These are phyloP conservation scores for Ia io DNA, from an alignment of 2,113 vertebrate species.

Conservation along the genomic window DNA sequence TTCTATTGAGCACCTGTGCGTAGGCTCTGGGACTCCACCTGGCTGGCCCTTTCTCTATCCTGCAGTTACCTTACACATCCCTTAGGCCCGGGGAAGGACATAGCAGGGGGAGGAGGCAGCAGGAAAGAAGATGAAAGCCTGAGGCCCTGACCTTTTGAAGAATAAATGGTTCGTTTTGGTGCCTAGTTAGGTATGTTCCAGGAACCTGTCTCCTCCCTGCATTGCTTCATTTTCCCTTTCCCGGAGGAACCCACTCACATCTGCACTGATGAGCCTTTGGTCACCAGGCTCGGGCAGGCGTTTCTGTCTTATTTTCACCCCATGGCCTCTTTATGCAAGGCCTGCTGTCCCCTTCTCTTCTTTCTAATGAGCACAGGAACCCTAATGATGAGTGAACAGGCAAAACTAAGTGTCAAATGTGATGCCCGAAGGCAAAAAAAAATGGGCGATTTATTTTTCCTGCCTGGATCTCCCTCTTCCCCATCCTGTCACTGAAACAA, in stretches of 20 bases:
- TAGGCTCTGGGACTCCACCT: not conserved
- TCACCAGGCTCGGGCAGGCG: not conserved
- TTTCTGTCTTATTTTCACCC: not conserved
- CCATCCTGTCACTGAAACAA: not conserved
- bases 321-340: not conserved
- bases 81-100: not conserved
- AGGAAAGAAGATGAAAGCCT: not conserved
- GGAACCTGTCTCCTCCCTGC: not conserved
- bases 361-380: not conserved
- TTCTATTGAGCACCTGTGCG: not conserved
- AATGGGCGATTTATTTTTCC: not conserved
- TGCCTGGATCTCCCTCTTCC: not conserved
- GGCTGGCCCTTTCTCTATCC: not conserved
- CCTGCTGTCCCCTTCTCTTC: not conserved
- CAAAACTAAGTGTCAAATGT: not conserved
- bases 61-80: accelerated
- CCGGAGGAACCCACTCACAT: not conserved
- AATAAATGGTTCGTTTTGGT: not conserved
- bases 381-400: not conserved
- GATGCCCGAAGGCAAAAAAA: not conserved
- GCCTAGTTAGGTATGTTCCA: no score
- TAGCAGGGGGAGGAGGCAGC: accelerated
- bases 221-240: not conserved
- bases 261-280: not conserved
- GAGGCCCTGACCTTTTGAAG: not conserved